These are phyloP conservation scores for Panzeria rudis DNA, from an alignment of 2,888 invertebrate species.

Conservation along the genomic window DNA sequence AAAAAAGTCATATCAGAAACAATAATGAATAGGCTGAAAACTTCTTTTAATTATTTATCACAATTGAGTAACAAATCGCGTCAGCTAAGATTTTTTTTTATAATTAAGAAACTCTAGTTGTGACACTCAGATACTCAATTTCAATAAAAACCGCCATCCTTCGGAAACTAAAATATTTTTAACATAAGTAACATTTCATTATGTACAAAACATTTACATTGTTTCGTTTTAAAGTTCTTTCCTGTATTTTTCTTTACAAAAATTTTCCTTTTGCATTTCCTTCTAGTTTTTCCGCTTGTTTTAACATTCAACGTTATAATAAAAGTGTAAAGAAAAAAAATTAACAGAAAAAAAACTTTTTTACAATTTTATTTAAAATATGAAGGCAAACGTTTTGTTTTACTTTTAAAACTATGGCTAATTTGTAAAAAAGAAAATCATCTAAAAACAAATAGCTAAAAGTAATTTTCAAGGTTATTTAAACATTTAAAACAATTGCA, in stretches of 20 bases:
- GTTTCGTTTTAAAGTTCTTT: slow-evolving; percentile 31
- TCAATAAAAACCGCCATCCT: slow-evolving; percentile 2
- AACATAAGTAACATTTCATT: background rate
- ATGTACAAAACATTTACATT: background rate
- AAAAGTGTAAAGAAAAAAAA: slow-evolving; percentile 7
- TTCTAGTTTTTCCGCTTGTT: slow-evolving; percentile 65
- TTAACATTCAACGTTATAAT: slow-evolving; percentile 34
- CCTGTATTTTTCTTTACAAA: slow-evolving; percentile 29
- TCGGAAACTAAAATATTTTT: background rate
- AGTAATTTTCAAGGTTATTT: slow-evolving; percentile 66
- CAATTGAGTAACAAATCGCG: too few relatives aligned
- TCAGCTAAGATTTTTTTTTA: too few relatives aligned
- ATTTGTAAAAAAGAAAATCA: background rate
- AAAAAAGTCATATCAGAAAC: too few relatives aligned
- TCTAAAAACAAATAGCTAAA: slow-evolving; percentile 17
- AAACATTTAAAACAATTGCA: slow-evolving; percentile 40
- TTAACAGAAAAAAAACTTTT: slow-evolving; percentile 26
- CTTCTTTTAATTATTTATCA: too few relatives aligned
- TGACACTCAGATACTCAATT: background rate
- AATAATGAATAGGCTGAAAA: too few relatives aligned
- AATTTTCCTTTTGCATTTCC: slow-evolving; percentile 47
- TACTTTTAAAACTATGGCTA: slow-evolving; percentile 6
- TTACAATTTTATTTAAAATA: background rate
- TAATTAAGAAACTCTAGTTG: background rate
- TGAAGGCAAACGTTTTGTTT: slow-evolving; percentile 17